Percentiles rank a stretch among this genome's conserved stretches.
Conservation (phyloP, 1,140 invertebrate genomes). For the Lepeophtheirus salmonis region DNA sequence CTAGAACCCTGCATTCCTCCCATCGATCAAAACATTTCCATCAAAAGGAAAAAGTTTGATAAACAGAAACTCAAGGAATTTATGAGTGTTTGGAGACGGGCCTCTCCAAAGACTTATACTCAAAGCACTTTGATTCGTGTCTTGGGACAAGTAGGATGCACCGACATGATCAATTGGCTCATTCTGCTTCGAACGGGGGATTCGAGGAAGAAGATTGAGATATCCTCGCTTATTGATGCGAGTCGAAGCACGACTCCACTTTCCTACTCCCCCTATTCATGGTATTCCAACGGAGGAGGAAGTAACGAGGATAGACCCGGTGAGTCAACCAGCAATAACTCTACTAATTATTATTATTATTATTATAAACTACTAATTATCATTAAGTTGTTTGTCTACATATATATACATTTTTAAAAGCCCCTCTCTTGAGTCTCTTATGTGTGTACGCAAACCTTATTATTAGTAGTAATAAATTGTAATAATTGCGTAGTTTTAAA, state of each 20-base stretch:
- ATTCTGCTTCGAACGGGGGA: neutral
- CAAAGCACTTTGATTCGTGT: neutral
- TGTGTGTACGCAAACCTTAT: no score
- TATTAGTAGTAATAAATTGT: no score
- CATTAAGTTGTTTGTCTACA: neutral
- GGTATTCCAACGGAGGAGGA: neutral
- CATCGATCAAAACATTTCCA: slow-evolving; percentile 2
- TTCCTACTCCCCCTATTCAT: neutral
- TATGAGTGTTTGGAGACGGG: neutral
- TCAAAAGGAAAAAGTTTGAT: slow-evolving; percentile 11
- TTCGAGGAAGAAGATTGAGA: neutral
- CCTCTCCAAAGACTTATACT: slow-evolving; percentile 4
- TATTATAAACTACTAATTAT: neutral
- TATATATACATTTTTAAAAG: no score
- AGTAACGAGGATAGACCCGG: neutral
- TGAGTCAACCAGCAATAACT: neutral
- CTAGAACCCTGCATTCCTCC: neutral
- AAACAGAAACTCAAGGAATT: slow-evolving; percentile 4
- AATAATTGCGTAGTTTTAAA: no score
- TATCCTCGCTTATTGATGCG: neutral
- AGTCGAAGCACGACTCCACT: neutral
- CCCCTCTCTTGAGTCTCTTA: no score
- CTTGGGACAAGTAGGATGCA: neutral
- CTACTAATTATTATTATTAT: neutral
- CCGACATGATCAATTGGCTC: slow-evolving; percentile 8